Percentiles rank a stretch among this genome's conserved stretches.
phyloP scores from a whole-genome alignment of 2,797 vertebrate genomes.

The Halcyon smyrnensis region DNA sequence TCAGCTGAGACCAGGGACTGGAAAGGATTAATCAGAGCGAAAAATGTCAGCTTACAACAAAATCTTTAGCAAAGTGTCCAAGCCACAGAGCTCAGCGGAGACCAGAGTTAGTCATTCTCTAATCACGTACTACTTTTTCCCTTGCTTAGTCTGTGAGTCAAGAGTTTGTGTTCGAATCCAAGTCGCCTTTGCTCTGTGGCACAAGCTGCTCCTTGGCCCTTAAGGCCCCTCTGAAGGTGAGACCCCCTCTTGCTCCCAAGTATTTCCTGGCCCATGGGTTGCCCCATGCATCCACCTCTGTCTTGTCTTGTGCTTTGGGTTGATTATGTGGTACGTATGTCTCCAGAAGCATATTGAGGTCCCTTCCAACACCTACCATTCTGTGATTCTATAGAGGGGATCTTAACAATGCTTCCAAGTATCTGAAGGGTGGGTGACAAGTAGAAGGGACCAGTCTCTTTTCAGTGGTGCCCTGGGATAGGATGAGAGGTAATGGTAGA shows the following conservation, averaged over 20 bases:
- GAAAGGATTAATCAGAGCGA: constrained; percentile 72
- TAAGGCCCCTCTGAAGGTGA: background rate
- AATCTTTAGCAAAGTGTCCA: constrained; percentile 39
- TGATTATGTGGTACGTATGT: accelerated
- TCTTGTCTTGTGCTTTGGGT: background rate
- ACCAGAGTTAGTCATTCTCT: constrained; percentile 29
- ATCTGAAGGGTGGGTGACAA: no score
- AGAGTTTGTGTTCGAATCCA: background rate
- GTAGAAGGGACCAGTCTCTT: no score
- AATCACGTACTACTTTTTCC: constrained; percentile 13
- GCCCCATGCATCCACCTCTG: background rate
- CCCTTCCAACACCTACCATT: no score
- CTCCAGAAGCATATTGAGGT: background rate
- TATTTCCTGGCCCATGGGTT: background rate
- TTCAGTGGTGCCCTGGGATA: no score
- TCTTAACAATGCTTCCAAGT: no score
- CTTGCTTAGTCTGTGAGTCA: background rate
- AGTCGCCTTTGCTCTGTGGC: background rate
- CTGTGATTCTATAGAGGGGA: no score
- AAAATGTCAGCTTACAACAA: constrained; percentile 61
- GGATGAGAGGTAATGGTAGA: no score
- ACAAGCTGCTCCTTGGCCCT: background rate
- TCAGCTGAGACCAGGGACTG: constrained; percentile 63
- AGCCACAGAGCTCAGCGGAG: constrained; percentile 42
- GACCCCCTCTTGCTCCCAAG: background rate